These are phyloP conservation scores for Phrynocephalus versicolor DNA, from an alignment of 2,113 vertebrate species.

Conservation along the genomic window DNA sequence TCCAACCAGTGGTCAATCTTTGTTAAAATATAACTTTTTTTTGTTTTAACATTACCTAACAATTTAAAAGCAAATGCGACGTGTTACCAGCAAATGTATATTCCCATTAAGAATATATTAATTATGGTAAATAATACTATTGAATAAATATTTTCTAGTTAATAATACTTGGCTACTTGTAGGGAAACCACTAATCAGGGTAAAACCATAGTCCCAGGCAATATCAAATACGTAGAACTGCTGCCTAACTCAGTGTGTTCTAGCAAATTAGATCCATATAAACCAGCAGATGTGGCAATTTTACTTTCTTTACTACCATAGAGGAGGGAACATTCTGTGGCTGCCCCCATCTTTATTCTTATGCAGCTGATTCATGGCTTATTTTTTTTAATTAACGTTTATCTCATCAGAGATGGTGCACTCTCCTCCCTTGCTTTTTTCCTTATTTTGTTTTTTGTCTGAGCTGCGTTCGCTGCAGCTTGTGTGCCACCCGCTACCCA, in stretches of 20 bases:
- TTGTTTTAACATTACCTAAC: background rate
- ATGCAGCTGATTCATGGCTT: no score
- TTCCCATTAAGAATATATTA: no score
- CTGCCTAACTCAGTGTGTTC: constrained; percentile 91
- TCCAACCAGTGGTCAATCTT: constrained; percentile 98
- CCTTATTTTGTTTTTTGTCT: no score
- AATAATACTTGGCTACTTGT: background rate
- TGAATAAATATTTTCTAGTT: background rate
- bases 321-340: no score
- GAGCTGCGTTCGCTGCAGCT: no score
- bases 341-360: no score
- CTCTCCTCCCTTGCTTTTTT: no score
- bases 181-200: background rate
- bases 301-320: no score
- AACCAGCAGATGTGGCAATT: constrained; percentile 78
- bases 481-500: no score
- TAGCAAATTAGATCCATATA: constrained; percentile 90
- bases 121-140: no score
- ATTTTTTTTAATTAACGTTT: no score
- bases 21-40: background rate
- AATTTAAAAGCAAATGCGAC: background rate
- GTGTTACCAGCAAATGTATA: background rate
- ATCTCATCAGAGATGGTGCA: no score
- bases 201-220: constrained; percentile 9
- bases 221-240: fast-evolving